Base-by-base conservation (phyloP, 2,113 vertebrate species). In the Tragelaphus strepsiceros region DNA sequence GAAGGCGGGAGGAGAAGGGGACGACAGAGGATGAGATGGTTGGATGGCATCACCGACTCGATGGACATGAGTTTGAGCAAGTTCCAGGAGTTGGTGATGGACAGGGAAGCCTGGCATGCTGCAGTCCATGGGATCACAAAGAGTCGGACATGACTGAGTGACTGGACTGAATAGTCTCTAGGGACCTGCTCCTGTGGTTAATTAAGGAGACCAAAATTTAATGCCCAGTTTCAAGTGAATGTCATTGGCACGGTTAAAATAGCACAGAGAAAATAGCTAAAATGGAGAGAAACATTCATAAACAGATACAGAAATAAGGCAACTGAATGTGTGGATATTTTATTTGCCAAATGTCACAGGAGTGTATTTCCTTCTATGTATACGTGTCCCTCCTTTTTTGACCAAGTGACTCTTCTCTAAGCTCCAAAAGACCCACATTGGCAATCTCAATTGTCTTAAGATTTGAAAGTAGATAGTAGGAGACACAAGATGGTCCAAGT, bases 401-500 rank as follows among this genome's bases (percentile, higher is more conserved):
- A 49, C 53, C 81, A 82, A 85, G 43, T 22, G 35, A 77, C 84
- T 81, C 13, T 93, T 87, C 58, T 24, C 71, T 90, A 84, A 84
- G 35, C 62, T 81, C 83, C 59, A 64, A 54, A 84, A 81, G 32
- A 35, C 49, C 54, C 87, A 39, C 7, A 43, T n/a, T 14, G 39
- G n/a, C 11, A 17, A 77, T 59, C 90, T 85, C 71, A 80, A 5
- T 3, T 32, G 46, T 53, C 53, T 88, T 51, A 43, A 56, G 49
- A 46, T 22, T 32, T 81, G 35, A 87, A 80, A 58, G 49, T 39
- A 61, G 54, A 94, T 77, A 32, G 28, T 32, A 95, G 28, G n/a
- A 93, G 95, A 82, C 58, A 74, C 93, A 95, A 30, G 12, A 84
- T 26, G 19, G 49, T 84, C 81, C 82, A 94, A 89, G 91, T 94